Evolutionary conservation across 2,113 vertebrate genomes (phyloP), one percentile per base, ranked within the genome.

Genomic region (Microtus pennsylvanicus): DNA sequence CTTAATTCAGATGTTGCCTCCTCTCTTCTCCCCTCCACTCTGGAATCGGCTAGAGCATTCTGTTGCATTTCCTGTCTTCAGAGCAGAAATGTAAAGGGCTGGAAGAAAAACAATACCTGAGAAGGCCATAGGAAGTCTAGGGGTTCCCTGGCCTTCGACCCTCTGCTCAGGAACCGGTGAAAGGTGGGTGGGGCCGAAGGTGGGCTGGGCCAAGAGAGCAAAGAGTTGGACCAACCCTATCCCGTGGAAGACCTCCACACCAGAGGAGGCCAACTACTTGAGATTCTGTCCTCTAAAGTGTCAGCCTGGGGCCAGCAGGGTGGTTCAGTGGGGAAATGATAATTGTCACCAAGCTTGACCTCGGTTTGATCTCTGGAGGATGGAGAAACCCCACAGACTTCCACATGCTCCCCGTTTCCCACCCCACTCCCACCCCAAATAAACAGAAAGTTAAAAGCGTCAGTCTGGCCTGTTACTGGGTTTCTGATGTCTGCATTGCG

Each of bases 21-120:
- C 19, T n/a, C 86, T 7, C 75, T 35, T n/a, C 14, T 1, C 16
- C 8, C 4, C 74, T 76, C 67, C 0, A 0, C 14, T 19, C 61
- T 10, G 50, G 24, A 90, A 88, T 70, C 42, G 24, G 28, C 52
- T 14, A 8, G 87, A 55, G 1, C 35, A 63, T 75, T 89, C 72
- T n/a, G 33, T 69, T 58, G 38, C 28, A 35, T 88, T 86, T 95
- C 89, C 38, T 93, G n/a, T 65, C 85, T 90, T 89, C 85, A 74
- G 33, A 95, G 93, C 89, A 89, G 52, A 96, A 74, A 55, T 42
- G 35, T 14, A 70, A 65, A 35, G 83, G 58, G 67, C 80, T 35
- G 70, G 21, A 81, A 88, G 58, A 7, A 76, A 94, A 93, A 80
- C 35, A 2, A 33, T 47, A 22, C 35, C 7, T 83, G 85, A 92